phyloP scores from a whole-genome alignment of 2,888 invertebrate species.

The Hirtodrosophila histrioides region DNA sequence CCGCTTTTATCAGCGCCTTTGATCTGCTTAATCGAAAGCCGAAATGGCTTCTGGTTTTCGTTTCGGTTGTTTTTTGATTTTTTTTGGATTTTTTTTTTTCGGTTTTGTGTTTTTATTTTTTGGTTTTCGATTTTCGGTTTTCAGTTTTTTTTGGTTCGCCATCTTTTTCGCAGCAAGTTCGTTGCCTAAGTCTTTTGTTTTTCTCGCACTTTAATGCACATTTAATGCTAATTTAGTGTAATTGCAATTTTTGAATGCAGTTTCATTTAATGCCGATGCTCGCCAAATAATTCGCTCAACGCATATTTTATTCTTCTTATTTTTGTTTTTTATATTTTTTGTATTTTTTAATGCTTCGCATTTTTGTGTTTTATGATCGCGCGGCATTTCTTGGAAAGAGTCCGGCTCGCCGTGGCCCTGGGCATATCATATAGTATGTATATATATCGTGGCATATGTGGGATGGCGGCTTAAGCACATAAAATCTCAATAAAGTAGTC shows the following conservation, averaged over 20 bases:
- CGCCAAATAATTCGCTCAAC: conserved; percentile 57
- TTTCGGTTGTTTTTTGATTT: conserved; percentile 25
- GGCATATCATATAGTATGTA: neutral
- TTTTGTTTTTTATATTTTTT: conserved; percentile 23
- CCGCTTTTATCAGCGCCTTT: conserved; percentile 64
- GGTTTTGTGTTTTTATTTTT: conserved; percentile 34
- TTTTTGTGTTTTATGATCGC: conserved; percentile 72
- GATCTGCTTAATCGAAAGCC: conserved; percentile 83
- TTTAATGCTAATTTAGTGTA: conserved; percentile 79
- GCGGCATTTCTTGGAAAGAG: conserved; percentile 72
- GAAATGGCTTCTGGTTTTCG: conserved; percentile 83
- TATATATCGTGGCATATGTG: conserved; percentile 32
- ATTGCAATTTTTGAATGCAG: conserved; percentile 65
- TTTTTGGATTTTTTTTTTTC: conserved; percentile 14
- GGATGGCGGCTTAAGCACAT: conserved; percentile 74
- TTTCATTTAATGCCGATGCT: conserved; percentile 19
- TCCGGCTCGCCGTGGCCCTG: conserved; percentile 55
- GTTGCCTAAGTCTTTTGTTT: conserved; percentile 79
- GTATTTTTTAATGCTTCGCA: conserved; percentile 56
- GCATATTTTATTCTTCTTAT: conserved; percentile 19
- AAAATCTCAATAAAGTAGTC: conserved; percentile 80
- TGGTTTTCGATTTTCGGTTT: conserved; percentile 18
- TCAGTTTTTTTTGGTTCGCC: conserved; percentile 40
- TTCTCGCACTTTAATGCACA: conserved; percentile 46
- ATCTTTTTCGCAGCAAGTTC: conserved; percentile 52